Base-by-base conservation (phyloP, 2,888 invertebrate species). In the Smittia aterrima region DNA sequence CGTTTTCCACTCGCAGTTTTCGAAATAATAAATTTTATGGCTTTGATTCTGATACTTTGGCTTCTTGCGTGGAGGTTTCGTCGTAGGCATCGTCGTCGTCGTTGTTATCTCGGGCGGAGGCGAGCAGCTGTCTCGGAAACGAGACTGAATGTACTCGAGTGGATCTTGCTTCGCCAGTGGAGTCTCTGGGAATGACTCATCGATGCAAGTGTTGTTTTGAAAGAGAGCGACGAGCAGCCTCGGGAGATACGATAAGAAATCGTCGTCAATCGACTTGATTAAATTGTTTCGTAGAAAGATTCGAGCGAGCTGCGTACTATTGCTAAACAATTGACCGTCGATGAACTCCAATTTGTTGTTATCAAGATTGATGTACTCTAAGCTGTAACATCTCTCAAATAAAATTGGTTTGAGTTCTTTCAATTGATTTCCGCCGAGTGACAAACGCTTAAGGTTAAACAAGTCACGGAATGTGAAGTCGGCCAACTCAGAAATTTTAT, bases 281-380 rank as follows among this genome's bases (percentile, higher is more conserved):
- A 38, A 18, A 38, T 72, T 72, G 22, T 62, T 20, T 3, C 58
- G 58, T n/a, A 72, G 18, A 18, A n/a, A 38, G 20, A 72, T 13
- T 24, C 20, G 18, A 1, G n/a, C 4, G 1, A 72, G 40, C 24
- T 40, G 24, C 20, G 20, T 4, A 2, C 20, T 16, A 22, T 62
- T 38, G 7, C 20, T 9, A 62, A 72, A 72, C 24, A 58, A 38
- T 22, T 58, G 9, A n/a, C 40, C 22, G 13, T 62, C 72, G 54
- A 72, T 58, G 4, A 1, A n/a, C 24, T 58, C 18, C 22, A 72
- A 9, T 13, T 1, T 3, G 18, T 72, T 72, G 27, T 72, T 62
- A 18, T 72, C 58, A 72, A 72, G 72, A 58, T 72, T 58, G 25
- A 72, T 16, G 20, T 24, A 58, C 54, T 38, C 18, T 54, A 72